Conservation (phyloP, 2,888 invertebrate species). For the Synergus umbraculus region DNA sequence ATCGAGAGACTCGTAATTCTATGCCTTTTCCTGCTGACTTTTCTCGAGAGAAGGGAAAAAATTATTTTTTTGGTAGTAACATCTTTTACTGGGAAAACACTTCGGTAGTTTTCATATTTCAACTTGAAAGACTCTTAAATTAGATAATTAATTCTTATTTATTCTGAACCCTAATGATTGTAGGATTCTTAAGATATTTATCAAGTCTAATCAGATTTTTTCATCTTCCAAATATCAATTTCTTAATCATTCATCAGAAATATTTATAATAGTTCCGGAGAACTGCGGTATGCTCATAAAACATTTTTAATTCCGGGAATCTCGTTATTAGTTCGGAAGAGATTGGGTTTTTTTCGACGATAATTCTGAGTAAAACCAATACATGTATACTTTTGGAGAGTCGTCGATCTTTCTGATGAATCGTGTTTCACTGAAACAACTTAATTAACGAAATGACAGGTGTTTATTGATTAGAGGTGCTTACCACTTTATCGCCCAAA, state of each 20-base stretch:
- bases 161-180: background rate
- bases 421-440: background rate
- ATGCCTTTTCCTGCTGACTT: background rate
- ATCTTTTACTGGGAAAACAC: too few species aligned
- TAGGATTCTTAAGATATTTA: background rate
- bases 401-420: background rate
- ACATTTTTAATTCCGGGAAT: background rate
- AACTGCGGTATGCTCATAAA: background rate
- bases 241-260: background rate
- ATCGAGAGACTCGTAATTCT: background rate
- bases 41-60: too few species aligned
- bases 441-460: slow-evolving; percentile 34
- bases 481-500: slow-evolving; percentile 74
- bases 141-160: background rate
- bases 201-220: background rate
- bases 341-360: slow-evolving; percentile 15
- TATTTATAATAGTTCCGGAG: background rate
- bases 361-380: background rate
- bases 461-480: slow-evolving; percentile 47
- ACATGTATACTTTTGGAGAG: background rate
- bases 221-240: background rate
- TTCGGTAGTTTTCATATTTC: too few species aligned
- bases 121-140: too few species aligned
- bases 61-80: too few species aligned
- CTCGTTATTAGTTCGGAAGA: slow-evolving; percentile 4